These are phyloP conservation scores for Hypanus sabinus DNA, from an alignment of 2,113 vertebrate species.

Conservation along the genomic window DNA sequence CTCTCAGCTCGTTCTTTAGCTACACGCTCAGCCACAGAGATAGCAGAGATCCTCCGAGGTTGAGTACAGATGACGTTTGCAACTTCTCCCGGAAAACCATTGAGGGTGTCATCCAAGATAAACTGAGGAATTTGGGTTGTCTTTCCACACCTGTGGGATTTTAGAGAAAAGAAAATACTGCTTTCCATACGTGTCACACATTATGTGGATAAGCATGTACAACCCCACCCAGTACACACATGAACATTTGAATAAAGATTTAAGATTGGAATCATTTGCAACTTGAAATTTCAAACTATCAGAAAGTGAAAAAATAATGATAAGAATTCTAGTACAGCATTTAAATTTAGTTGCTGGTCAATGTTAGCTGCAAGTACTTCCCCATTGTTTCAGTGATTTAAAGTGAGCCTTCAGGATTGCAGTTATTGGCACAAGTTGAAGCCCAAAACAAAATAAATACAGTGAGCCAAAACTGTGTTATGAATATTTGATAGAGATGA, in stretches of 20 bases:
- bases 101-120: slow-evolving; percentile 78
- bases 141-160: slow-evolving; percentile 79
- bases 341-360: neutral
- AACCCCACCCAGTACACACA: neutral
- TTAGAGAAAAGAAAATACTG: slow-evolving; percentile 37
- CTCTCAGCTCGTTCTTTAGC: slow-evolving; percentile 82
- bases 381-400: neutral
- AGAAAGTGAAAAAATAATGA: neutral
- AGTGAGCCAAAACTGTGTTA: neutral
- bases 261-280: neutral
- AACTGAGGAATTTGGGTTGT: slow-evolving; percentile 97
- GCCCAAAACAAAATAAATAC: neutral
- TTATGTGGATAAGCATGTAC: neutral
- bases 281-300: neutral
- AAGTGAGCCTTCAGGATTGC: neutral
- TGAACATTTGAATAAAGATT: neutral
- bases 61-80: slow-evolving; percentile 93
- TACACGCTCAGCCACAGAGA: slow-evolving; percentile 86
- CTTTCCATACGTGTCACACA: neutral
- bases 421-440: neutral
- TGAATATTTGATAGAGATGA: neutral
- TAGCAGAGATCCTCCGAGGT: slow-evolving; percentile 89
- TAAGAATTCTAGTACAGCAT: neutral
- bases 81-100: slow-evolving; percentile 58
- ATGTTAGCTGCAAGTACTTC: neutral